Base-by-base conservation (phyloP, 2,888 invertebrate genomes). In the Limnephilus lunatus region DNA sequence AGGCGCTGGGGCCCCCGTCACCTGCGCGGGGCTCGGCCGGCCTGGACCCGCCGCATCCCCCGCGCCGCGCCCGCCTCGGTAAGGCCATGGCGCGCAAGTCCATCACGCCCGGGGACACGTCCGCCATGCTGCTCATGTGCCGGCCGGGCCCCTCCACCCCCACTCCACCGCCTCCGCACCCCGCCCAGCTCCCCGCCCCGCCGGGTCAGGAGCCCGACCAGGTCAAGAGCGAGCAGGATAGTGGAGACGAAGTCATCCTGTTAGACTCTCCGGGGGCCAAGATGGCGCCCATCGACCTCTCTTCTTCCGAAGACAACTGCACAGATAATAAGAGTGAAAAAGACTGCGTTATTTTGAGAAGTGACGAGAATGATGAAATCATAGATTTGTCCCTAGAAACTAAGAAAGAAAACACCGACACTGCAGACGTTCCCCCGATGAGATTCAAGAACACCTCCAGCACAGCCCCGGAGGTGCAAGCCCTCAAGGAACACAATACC, bases 61-160 rank as follows among this genome's bases (percentile, higher is more conserved):
- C 95, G n/a, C 95, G 96, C 81, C 96, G 96, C 94, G 97, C 97
- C 48, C 95, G 97, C 90, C 95, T 97, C 89, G 97, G 97, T 88
- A 97, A 97, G 94, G 97, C 96, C 48, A 97, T 97, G 97, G 97
- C 97, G 14, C 95, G 97, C 32, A 97, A 97, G 94, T 96, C 96
- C 39, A 96, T 97, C 89, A 96, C 95, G 11, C 96, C 95, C 31
- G 95, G 96, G 93, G 95, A 96, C 93, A 97, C 96, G 82, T 96
- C 95, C 48, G 19, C 80, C 68, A 95, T 96, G 94, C 95, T 97
- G 0, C 94, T 97, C 68, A 95, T 95, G 95, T 95, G 95, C 94
- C 95, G 95, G 88, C 94, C 94, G 39, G 44, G 44, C 12, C 44
- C 44, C n/a, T 39, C 35, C 83, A 94, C 96, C 35, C 96, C 97